A percentile compares a stretch with the other conserved stretches of the same genome.
phyloP scores from a whole-genome alignment of 2,113 vertebrate species.

The Anarrhichthys ocellatus region DNA sequence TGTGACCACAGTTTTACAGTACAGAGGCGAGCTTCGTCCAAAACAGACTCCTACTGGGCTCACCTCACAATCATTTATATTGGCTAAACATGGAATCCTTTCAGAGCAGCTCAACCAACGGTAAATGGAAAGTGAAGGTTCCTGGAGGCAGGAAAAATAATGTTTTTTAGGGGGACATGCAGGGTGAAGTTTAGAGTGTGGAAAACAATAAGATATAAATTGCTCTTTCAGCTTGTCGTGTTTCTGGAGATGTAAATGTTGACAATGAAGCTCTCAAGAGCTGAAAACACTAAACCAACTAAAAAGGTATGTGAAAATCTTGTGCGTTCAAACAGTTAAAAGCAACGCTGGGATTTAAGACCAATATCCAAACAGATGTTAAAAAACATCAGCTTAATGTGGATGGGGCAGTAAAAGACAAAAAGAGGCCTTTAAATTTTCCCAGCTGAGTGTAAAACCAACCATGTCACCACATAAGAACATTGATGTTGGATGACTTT shows the following conservation, averaged over 20 bases:
- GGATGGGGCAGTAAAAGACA: not conserved
- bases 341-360: not conserved
- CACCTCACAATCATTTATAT: constrained; percentile 65
- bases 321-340: not conserved
- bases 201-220: constrained; percentile 26
- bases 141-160: constrained; percentile 35
- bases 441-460: not conserved
- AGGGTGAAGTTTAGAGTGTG: not conserved
- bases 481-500: not conserved
- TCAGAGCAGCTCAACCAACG: constrained; percentile 70
- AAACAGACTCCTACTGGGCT: constrained; percentile 70
- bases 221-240: not conserved
- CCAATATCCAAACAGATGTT: not conserved
- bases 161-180: not conserved
- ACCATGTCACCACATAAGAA: not conserved
- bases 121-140: constrained; percentile 74
- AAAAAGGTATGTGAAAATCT: not conserved
- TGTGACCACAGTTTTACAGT: constrained; percentile 27
- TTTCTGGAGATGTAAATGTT: not conserved
- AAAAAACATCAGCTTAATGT: not conserved
- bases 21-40: constrained; percentile 34
- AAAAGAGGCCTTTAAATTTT: not conserved
- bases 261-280: not conserved
- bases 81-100: constrained; percentile 74
- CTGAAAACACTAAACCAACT: not conserved